Evolutionary conservation across 2,888 invertebrate species (phyloP), one percentile per base, ranked within the genome.

Genomic region (Andrena bicolor): DNA sequence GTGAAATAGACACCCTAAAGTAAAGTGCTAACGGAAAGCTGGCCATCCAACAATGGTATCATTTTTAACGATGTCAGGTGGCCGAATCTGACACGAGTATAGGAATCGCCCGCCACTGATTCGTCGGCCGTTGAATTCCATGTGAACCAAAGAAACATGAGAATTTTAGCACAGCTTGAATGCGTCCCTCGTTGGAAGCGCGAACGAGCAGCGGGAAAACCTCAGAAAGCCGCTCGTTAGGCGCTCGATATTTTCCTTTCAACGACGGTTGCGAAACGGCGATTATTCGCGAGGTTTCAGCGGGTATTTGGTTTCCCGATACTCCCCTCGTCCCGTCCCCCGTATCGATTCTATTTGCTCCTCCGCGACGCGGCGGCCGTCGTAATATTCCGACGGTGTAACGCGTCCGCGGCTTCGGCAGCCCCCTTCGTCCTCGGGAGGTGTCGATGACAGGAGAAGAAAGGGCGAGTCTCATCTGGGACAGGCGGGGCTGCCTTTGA

Each of bases 331-430:
- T 41, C 41, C 16, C 23, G 35, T n/a, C 6, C 63, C 51, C 41
- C 73, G 53, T 61, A 61, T 71, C 32, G 58, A 69, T 48, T 63
- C 53, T 56, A 51, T 66, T 68, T 41, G 35, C 51, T 20, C 30
- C 64, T 66, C n/a, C 32, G 68, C 64, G 35, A 7, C 20, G 63
- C 30, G 63, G 26, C 65, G 49, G 69, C 65, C 78, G 60, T 70
- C 65, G 70, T 75, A 70, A 80, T 82, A 41, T 41, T 80, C 58
- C 56, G 30, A 58, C 3, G 41, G 10, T 66, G 53, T 73, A 61
- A 69, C 53, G 64, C 60, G 53, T 70, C 41, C 58, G 51, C 41
- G 70, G 74, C 35, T 74, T 69, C 49, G 56, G 16, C 32, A 28
- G 20, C 58, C 51, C 32, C 48, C 35, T 16, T 28, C 70, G 2